These are phyloP conservation scores for Coregonus ussuriensis DNA, from an alignment of 2,797 vertebrate genomes.

Conservation along the genomic window DNA sequence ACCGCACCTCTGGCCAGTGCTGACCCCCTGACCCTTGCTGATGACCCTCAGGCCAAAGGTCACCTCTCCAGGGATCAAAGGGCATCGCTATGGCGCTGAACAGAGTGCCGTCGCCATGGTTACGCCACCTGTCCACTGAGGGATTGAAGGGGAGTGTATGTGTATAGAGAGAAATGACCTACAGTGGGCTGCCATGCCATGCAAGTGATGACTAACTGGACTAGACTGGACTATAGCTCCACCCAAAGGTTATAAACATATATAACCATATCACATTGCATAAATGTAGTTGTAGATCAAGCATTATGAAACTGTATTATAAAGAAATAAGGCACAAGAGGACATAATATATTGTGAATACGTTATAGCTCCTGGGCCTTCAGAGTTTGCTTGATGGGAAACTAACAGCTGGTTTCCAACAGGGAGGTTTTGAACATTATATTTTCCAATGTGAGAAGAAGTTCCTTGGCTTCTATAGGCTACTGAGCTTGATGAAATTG, in stretches of 20 bases:
- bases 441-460: no score
- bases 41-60: conserved; percentile 69
- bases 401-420: neutral
- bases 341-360: neutral
- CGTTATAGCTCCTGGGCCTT: neutral
- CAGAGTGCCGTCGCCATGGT: conserved; percentile 66
- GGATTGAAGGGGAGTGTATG: neutral
- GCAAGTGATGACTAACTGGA: neutral
- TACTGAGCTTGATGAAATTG: neutral
- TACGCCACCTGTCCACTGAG: conserved; percentile 39
- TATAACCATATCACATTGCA: neutral
- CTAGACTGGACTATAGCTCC: neutral
- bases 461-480: neutral
- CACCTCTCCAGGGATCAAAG: conserved; percentile 62
- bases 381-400: neutral
- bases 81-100: conserved; percentile 56
- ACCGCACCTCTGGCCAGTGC: conserved; percentile 66
- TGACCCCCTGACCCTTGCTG: conserved; percentile 67
- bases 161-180: neutral
- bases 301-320: neutral
- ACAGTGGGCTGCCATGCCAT: neutral
- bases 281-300: neutral
- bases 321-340: neutral
- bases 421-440: neutral
- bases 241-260: neutral